Conservation (phyloP, 2,113 vertebrate species). For the Sander vitreus region DNA sequence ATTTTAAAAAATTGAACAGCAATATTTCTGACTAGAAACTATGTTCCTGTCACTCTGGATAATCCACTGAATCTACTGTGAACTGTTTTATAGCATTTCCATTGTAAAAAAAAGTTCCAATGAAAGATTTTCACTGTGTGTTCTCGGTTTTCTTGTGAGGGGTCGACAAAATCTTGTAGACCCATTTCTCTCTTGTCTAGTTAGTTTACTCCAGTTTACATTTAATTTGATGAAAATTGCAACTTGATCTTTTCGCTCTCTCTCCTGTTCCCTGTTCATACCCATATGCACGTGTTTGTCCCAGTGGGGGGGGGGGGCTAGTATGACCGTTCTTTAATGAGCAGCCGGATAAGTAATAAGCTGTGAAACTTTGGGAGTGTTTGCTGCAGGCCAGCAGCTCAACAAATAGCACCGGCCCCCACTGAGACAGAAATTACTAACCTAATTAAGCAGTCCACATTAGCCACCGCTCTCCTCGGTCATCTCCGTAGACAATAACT, state of each 20-base stretch:
- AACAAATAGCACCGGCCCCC: slow-evolving; percentile 60
- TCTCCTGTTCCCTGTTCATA: slow-evolving; percentile 14
- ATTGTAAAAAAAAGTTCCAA: background rate
- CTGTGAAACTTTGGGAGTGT: slow-evolving; percentile 69
- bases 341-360: slow-evolving; percentile 66
- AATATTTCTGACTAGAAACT: background rate
- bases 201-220: slow-evolving; percentile 21
- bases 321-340: slow-evolving; percentile 57
- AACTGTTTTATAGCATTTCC: background rate
- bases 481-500: slow-evolving; percentile 41
- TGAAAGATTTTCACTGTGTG: background rate
- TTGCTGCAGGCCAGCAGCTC: slow-evolving; percentile 62
- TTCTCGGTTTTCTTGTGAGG: background rate
- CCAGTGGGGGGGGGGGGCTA: slow-evolving; percentile 13
- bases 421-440: slow-evolving; percentile 57
- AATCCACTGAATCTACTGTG: background rate
- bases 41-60: background rate
- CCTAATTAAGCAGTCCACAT: slow-evolving; percentile 64
- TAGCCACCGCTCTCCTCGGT: slow-evolving; percentile 9
- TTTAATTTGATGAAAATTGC: slow-evolving; percentile 22
- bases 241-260: slow-evolving; percentile 10
- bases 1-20: background rate
- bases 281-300: slow-evolving; percentile 25
- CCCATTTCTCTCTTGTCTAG: background rate
- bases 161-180: background rate